phyloP scores from a whole-genome alignment of 2,113 vertebrate species.

The Triplophysa rosa region DNA sequence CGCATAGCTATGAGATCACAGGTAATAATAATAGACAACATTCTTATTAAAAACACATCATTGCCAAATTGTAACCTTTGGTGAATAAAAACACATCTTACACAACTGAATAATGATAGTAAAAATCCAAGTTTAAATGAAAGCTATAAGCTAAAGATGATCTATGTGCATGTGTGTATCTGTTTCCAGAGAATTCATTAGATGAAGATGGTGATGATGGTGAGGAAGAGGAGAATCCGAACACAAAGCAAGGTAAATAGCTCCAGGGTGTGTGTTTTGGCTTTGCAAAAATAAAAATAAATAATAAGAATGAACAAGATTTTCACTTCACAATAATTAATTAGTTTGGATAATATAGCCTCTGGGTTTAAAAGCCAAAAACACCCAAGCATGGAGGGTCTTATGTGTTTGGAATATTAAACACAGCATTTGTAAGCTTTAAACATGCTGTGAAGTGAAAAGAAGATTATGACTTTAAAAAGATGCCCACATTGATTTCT shows the following conservation, averaged over 20 bases:
- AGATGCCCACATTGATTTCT: not conserved
- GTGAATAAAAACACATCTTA: not conserved
- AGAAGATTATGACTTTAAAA: conserved; percentile 10
- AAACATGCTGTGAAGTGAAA: not conserved
- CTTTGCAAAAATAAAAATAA: not conserved
- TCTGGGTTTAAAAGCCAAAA: not conserved
- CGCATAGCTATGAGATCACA: conserved; percentile 65
- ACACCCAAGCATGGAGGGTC: not conserved
- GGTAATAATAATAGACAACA: not conserved
- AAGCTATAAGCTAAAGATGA: not conserved
- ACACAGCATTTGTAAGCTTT: not conserved
- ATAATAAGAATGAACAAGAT: not conserved
- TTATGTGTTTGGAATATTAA: conserved; percentile 12
- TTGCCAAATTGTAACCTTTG: not conserved
- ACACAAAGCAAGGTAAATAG: conserved; percentile 30
- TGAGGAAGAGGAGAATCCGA: not conserved
- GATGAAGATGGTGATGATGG: conserved; percentile 6
- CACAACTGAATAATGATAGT: not conserved
- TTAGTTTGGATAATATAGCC: not conserved
- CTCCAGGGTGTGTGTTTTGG: not conserved
- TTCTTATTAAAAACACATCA: not conserved
- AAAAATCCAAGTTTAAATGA: not conserved
- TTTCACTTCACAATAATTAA: not conserved
- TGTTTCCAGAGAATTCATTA: conserved; percentile 12
- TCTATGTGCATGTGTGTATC: not conserved